phyloP scores from a whole-genome alignment of 2,888 invertebrate genomes.

The Hofmannophila pseudospretella region DNA sequence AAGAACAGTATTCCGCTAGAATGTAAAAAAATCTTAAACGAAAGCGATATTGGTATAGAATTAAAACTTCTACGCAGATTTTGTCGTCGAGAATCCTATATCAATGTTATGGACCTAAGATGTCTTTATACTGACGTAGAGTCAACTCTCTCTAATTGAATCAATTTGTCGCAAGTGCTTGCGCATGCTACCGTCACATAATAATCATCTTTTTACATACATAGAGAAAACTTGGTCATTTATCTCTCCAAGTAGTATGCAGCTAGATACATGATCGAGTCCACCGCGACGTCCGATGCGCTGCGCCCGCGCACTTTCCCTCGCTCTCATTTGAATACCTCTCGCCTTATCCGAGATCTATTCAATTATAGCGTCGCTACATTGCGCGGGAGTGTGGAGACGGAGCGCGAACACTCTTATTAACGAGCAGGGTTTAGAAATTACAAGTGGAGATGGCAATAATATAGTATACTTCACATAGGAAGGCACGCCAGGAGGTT shows the following conservation, averaged over 20 bases:
- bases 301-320: slow-evolving; percentile 38
- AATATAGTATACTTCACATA: no score
- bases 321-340: slow-evolving; percentile 33
- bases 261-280: neutral
- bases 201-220: neutral
- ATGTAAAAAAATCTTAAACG: no score
- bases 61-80: no score
- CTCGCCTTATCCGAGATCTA: slow-evolving; percentile 34
- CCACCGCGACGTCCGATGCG: slow-evolving; percentile 14
- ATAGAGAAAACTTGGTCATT: neutral
- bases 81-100: no score
- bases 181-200: neutral
- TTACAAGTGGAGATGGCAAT: neutral
- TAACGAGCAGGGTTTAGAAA: neutral
- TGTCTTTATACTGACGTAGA: no score
- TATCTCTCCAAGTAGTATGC: neutral
- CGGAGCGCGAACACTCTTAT: neutral
- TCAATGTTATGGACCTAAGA: no score
- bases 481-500: no score
- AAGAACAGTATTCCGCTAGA: no score
- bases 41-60: no score
- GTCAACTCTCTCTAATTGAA: no score
- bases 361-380: slow-evolving; percentile 24
- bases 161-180: no score
- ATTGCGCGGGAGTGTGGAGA: neutral